Conservation (phyloP, 2,797 vertebrate species). For the Lepilemur ruficaudatus region DNA sequence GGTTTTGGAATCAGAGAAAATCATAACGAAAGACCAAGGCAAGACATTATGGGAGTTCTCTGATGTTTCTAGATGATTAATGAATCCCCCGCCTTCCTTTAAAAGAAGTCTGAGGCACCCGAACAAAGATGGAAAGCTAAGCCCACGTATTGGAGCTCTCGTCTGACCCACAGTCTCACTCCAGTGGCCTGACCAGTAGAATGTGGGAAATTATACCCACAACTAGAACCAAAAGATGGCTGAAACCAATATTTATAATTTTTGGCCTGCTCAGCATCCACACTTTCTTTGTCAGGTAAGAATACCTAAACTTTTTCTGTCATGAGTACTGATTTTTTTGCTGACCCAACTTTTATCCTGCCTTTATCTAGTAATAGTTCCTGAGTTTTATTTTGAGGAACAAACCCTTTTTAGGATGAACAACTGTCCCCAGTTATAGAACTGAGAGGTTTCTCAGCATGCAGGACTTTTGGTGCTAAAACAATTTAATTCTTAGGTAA, state of each 20-base stretch:
- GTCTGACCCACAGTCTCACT: background rate
- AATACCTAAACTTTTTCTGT: background rate
- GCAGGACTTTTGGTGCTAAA: background rate
- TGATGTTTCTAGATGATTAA: background rate
- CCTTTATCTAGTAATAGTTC: background rate
- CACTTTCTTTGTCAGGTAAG: background rate
- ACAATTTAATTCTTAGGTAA: background rate
- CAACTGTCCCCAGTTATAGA: fast-evolving
- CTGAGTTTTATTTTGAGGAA: background rate
- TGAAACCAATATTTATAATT: background rate
- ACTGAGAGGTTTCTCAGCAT: background rate
- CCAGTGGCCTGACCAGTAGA: background rate
- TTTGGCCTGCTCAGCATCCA: background rate
- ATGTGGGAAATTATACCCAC: background rate
- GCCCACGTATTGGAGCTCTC: fast-evolving
- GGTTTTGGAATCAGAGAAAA: background rate
- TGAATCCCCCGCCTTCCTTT: background rate
- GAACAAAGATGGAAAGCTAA: background rate
- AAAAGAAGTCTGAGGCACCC: background rate
- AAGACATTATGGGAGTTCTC: background rate
- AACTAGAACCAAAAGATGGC: background rate
- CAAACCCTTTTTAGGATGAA: background rate
- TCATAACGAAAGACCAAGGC: background rate
- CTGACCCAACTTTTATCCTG: background rate
- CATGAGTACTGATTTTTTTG: background rate